Percentiles rank a stretch among this genome's conserved stretches.
Evolutionary conservation across 2,113 vertebrate genomes (phyloP).

Genomic region (Laticauda laticaudata): DNA sequence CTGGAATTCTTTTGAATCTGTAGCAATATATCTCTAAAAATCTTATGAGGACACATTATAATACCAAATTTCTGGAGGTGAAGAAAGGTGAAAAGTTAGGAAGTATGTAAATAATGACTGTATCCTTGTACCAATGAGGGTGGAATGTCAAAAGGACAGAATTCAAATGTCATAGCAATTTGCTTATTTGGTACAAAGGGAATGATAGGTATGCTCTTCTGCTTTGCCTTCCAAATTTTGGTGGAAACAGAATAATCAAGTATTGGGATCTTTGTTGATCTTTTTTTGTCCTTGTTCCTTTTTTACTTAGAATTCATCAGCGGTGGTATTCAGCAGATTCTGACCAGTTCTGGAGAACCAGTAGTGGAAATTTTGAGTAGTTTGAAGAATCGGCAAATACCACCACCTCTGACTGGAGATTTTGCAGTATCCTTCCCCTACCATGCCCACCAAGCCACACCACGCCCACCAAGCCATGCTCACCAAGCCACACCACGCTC

Average conservation of each 20-base stretch:
- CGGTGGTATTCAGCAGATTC: too few relatives aligned
- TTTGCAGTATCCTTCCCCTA: too few relatives aligned
- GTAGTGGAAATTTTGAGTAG: too few relatives aligned
- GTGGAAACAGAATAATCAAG: neutral
- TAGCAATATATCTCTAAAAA: neutral
- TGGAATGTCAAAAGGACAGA: neutral
- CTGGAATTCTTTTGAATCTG: neutral
- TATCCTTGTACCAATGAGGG: neutral
- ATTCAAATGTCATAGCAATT: neutral
- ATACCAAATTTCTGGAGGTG: neutral
- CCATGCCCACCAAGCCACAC: too few relatives aligned
- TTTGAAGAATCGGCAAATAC: too few relatives aligned
- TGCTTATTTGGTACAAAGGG: neutral
- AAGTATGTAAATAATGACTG: neutral
- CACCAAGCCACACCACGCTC: too few relatives aligned
- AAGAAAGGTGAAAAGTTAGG: neutral
- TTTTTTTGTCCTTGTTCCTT: neutral
- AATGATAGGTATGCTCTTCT: neutral
- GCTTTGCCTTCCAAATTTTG: neutral
- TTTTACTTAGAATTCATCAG: neutral
- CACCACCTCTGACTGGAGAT: too few relatives aligned
- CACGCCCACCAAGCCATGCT: too few relatives aligned
- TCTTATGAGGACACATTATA: neutral
- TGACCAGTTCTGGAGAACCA: too few relatives aligned
- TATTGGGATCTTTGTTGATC: neutral